Evolutionary conservation across 1,140 invertebrate species (phyloP), one percentile per base, ranked within the genome.

Genomic region (Lepidurus packardi): DNA sequence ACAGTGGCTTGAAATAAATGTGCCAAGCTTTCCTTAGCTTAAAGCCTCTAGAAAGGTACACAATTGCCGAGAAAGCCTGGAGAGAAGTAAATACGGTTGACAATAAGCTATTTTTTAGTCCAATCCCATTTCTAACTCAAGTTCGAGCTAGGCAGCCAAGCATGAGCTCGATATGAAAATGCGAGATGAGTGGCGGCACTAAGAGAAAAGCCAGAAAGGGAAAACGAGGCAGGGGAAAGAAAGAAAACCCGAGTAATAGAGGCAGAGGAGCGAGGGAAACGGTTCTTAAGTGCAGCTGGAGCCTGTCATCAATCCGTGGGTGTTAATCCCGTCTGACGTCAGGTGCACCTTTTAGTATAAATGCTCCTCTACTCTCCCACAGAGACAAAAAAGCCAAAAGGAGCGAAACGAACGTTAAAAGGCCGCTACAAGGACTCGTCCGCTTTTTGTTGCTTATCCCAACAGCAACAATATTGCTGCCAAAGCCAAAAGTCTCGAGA

Each of bases 241-340:
- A 65, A 65, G 13, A 65, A 65, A 65, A 47, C 10, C 53, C 6
- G 13, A 65, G 53, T 21, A 16, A 7, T 34, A 34, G 34, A 34
- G 34, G 34, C 34, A 34, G 13, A 65, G 53, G 53, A 65, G 53
- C 53, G 53, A 65, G 53, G 53, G 53, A 65, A 65, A 65, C 53
- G 53, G 53, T 65, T 65, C 53, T 65, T 65, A 65, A 65, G 53
- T 65, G 53, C 53, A 65, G 53, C 53, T 65, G 53, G 53, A 65
- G 53, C 53, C 53, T 65, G 53, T 65, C 53, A 65, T 65, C 53
- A 65, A 65, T 65, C 53, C 53, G 53, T 65, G 53, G 53, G 53
- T 65, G 53, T 65, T 65, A 65, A 65, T 65, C 53, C 53, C 53
- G 6, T 65, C 53, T 65, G 53, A 65, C 53, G 53, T 65, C 53